These are phyloP conservation scores for Rhodeus uyekii DNA, from an alignment of 2,797 vertebrate species.

Conservation along the genomic window DNA sequence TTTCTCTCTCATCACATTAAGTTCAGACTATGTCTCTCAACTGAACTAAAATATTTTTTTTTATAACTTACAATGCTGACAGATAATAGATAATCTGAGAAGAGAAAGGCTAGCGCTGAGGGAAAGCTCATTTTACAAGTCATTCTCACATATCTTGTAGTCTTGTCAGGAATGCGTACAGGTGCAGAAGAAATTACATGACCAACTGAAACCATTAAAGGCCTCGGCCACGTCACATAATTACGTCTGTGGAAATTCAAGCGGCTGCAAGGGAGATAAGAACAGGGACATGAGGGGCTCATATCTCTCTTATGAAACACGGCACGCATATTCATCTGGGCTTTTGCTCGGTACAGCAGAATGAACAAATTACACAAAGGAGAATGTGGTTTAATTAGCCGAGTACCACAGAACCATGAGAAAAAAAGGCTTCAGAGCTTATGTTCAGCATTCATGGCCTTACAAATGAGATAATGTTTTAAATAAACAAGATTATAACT, in stretches of 20 bases:
- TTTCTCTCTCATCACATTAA: too few relatives aligned
- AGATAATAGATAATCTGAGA: background rate
- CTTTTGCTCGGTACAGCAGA: slow-evolving; percentile 66
- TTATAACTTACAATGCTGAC: background rate
- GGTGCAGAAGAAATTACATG: slow-evolving; percentile 58
- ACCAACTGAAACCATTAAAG: slow-evolving; percentile 54
- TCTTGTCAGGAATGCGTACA: slow-evolving; percentile 2
- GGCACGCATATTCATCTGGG: slow-evolving; percentile 65
- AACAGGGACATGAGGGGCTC: slow-evolving; percentile 64
- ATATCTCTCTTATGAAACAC: slow-evolving; percentile 66
- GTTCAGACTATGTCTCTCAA: background rate
- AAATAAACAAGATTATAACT: slow-evolving; percentile 54
- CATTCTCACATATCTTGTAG: slow-evolving; percentile 2
- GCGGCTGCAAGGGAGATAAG: slow-evolving; percentile 71
- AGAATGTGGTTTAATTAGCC: slow-evolving; percentile 73
- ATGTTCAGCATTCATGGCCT: slow-evolving; percentile 67
- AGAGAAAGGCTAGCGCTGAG: background rate
- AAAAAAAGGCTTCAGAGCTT: slow-evolving; percentile 68
- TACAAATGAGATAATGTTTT: slow-evolving; percentile 70
- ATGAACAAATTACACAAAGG: slow-evolving; percentile 65
- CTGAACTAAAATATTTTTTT: background rate
- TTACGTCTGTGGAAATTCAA: slow-evolving; percentile 71
- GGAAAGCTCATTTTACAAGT: slow-evolving; percentile 17
- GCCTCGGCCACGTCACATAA: slow-evolving; percentile 63
- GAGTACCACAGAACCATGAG: slow-evolving; percentile 67